Evolutionary conservation across 1,140 invertebrate genomes (phyloP).

Genomic region (Caenorhabditis briggsae): DNA sequence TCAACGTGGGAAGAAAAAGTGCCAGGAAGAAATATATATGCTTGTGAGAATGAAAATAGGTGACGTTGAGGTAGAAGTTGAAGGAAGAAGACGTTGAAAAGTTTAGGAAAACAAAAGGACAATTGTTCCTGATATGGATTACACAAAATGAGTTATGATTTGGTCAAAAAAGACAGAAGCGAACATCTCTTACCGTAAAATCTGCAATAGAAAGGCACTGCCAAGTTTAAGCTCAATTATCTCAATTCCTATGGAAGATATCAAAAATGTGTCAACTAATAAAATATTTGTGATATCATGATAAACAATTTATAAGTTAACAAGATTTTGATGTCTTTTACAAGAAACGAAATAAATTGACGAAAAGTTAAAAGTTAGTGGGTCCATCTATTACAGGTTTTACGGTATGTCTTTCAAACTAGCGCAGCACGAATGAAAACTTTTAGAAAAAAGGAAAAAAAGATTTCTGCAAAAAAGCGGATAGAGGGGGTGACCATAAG

Average conservation of each 20-base stretch:
- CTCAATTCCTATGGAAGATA: background rate
- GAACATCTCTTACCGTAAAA: no score
- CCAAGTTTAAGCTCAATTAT: background rate
- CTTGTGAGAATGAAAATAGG: background rate
- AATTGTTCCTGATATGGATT: no score
- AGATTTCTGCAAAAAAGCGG: slow-evolving; percentile 1
- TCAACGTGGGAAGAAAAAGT: slow-evolving; percentile 24
- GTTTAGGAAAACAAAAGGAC: background rate
- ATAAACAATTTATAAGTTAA: no score
- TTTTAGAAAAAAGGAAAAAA: background rate
- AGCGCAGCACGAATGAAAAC: background rate
- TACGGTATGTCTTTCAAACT: background rate
- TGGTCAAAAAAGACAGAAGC: no score
- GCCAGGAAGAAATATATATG: background rate
- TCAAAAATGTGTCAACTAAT: background rate
- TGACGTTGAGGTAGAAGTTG: background rate
- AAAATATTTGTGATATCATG: no score
- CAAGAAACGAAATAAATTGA: no score
- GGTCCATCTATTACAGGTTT: no score
- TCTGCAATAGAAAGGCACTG: no score
- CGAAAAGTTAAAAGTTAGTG: no score
- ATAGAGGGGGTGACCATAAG: background rate
- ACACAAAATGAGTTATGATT: no score
- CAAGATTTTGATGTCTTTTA: no score
- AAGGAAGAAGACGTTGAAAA: background rate